Conservation (phyloP, 1,140 invertebrate species). For the Drosophila lini region DNA sequence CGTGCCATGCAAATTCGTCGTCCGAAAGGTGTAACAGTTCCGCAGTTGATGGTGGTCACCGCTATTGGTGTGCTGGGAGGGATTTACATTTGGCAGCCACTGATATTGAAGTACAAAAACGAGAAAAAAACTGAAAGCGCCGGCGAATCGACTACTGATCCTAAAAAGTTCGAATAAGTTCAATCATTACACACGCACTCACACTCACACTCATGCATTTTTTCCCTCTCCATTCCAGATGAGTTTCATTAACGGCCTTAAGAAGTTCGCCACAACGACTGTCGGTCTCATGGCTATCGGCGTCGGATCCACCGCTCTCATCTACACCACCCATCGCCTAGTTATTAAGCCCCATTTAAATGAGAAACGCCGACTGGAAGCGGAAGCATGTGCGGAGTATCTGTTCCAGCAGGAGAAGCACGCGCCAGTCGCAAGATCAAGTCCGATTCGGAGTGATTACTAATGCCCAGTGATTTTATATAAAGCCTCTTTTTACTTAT, state of each 20-base stretch:
- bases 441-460: background rate
- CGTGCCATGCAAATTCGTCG: slow-evolving; percentile 83
- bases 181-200: background rate
- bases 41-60: slow-evolving; percentile 83
- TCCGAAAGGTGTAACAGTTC: slow-evolving; percentile 77
- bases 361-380: slow-evolving; percentile 61
- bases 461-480: slow-evolving; percentile 13
- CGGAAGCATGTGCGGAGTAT: slow-evolving; percentile 76
- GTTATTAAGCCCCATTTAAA: slow-evolving; percentile 63
- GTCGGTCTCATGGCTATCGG: slow-evolving; percentile 82
- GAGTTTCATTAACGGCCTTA: slow-evolving; percentile 81
- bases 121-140: slow-evolving; percentile 44
- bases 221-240: slow-evolving; percentile 70
- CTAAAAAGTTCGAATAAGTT: slow-evolving; percentile 52
- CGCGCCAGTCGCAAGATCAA: slow-evolving; percentile 2
- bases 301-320: slow-evolving; percentile 62
- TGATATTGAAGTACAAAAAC: slow-evolving; percentile 71
- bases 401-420: slow-evolving; percentile 76
- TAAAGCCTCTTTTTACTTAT: slow-evolving; percentile 27
- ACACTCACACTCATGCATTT: slow-evolving; percentile 20
- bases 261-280: slow-evolving; percentile 69
- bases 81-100: slow-evolving; percentile 83
- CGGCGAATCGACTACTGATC: slow-evolving; percentile 10
- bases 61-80: slow-evolving; percentile 81
- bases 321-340: slow-evolving; percentile 65